Evolutionary conservation across 2,888 invertebrate genomes (phyloP), one percentile per base, ranked within the genome.

Genomic region (Enoplolaimus lenunculus): DNA sequence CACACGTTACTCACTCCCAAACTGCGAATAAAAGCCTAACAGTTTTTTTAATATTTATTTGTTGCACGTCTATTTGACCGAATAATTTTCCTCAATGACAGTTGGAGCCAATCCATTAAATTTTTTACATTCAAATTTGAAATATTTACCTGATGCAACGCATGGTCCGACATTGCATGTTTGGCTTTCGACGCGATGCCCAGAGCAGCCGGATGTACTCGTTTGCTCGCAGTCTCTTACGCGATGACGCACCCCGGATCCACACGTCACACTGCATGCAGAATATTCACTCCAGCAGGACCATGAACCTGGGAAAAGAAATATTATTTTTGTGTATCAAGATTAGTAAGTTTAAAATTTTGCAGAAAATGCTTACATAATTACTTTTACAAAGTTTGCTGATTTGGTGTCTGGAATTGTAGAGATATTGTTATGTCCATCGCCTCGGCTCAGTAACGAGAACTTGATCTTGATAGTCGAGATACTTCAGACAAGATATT

Each of bases 221-320:
- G 66, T 16, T 7, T 28, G 30, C 2, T 35, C 29, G 34, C 71
- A 71, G 21, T 71, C 30, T 2, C 71, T n/a, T 16, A 71, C 69
- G 2, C 71, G 62, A 21, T 71, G 71, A 7, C 60, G 33, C 21
- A 60, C 64, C 34, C 71, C 71, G 16, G 31, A 21, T 34, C 71
- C 69, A 29, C 71, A 71, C 21, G 65, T 33, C 26, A 66, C 71
- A 30, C 66, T 66, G 66, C 72, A 72, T 7, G 26, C 33, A 26
- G 34, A 60, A 34, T 13, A 59, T n/a, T 45, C 72, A 13, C 71
- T 67, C 72, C 72, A 72, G 60, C 72, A 72, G 1, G 70, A 68
- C 72, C 72, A 72, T 2, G 35, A 7, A n/a, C 45, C 72, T 71
- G 57, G 30, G 69, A 16, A 68, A 21, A 29, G 3, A 68, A 7